Base-by-base conservation (phyloP, 2,888 invertebrate species). In the Odontocerum albicorne region DNA sequence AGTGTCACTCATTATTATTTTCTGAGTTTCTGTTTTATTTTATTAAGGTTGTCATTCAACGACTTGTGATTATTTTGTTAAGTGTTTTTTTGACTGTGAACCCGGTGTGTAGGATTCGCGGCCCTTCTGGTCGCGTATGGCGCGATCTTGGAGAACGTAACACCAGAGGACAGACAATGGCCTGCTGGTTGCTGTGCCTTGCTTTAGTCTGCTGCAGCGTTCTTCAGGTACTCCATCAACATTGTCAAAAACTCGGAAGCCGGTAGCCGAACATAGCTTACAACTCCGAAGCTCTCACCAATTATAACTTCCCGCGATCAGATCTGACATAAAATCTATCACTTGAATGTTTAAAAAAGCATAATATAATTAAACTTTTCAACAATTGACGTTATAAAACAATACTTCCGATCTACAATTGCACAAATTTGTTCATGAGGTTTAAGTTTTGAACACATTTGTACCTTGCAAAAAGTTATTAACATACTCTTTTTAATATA, bases 161-260 rank as follows among this genome's bases (percentile, higher is more conserved):
- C 54, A 35, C 31, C 51, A 49, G 50, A 49, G 44, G 38, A 49
- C 42, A 32, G 50, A 56, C 31, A 31, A 59, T 59, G 59, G 55
- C 59, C 46, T 44, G 39, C 49, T 59, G 59, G 59, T 49, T 59
- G 21, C 27, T 45, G 35, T 40, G 42, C 35, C 39, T 52, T 46
- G 49, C 59, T 16, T 31, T 59, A 44, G n/a, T 59, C 44, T 43
- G 39, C 50, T 51, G 43, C 49, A 45, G 40, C 44, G 45, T 44
- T 46, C 57, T 55, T 16, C 57, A 60, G 60, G 60, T 60, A 60
- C 60, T 35, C 21, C 39, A 16, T 3, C 36, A 22, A 4, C 13
- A 4, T 12, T 10, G 12, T 3, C 3, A 20, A 15, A 17, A 6
- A 8, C 6, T 7, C 6, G 1, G 17, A 15, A 16, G n/a, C 45